A percentile compares a stretch with the other conserved stretches of the same genome.
These are phyloP conservation scores for Drosophila parvula DNA, from an alignment of 1,140 invertebrate species.

Conservation along the genomic window DNA sequence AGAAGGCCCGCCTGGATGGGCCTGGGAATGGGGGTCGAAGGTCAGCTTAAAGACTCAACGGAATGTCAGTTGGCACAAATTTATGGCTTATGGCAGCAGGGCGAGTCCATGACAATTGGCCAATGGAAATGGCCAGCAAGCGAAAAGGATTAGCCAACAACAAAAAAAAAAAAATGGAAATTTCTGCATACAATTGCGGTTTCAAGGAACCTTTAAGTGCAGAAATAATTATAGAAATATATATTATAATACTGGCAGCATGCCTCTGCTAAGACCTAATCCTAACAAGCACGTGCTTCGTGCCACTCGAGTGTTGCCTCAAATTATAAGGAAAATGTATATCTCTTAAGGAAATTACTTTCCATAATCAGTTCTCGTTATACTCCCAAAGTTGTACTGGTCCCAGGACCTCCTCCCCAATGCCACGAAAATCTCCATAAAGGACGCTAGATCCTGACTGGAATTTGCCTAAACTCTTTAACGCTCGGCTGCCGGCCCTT, in stretches of 20 bases:
- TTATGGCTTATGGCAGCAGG: slow-evolving; percentile 32
- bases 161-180: slow-evolving; percentile 3
- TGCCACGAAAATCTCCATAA: slow-evolving; percentile 7
- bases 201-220: background rate
- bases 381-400: background rate
- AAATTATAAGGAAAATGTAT: background rate
- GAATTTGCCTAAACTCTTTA: slow-evolving; percentile 38
- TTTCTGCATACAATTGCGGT: background rate
- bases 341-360: background rate
- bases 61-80: slow-evolving; percentile 37
- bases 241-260: too few relatives aligned
- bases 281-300: too few relatives aligned
- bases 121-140: slow-evolving; percentile 2
- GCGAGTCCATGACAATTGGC: slow-evolving; percentile 34
- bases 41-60: slow-evolving; percentile 46
- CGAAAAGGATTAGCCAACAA: slow-evolving; percentile 19
- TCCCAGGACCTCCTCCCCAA: background rate
- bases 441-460: slow-evolving; percentile 1
- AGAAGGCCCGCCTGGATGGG: background rate
- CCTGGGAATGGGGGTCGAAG: slow-evolving; percentile 25
- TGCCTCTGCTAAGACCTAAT: too few relatives aligned
- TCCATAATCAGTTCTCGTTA: too few relatives aligned
- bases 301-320: too few relatives aligned
- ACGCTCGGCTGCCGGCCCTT: slow-evolving; percentile 12
- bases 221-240: background rate